These are phyloP conservation scores for Xestia c-nigrum DNA, from an alignment of 2,888 invertebrate genomes.

Conservation along the genomic window DNA sequence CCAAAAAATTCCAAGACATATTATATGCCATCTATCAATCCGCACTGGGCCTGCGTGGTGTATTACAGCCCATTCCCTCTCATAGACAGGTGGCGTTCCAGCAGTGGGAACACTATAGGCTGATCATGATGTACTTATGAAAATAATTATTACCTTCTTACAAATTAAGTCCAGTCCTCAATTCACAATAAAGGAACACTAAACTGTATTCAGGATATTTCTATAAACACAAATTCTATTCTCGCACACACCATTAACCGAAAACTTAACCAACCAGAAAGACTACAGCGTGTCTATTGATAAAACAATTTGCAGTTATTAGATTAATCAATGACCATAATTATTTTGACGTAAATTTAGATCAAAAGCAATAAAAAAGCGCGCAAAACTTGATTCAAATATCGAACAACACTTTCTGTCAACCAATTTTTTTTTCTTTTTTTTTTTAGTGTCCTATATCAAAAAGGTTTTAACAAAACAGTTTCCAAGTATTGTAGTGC, in stretches of 20 bases:
- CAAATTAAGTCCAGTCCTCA: not conserved
- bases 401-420: not conserved
- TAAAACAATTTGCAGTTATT: slow-evolving; percentile 12
- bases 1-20: no score
- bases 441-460: not conserved
- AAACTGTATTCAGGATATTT: slow-evolving; percentile 7
- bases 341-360: not conserved
- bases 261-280: slow-evolving; percentile 6
- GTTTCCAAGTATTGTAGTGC: slow-evolving; percentile 34
- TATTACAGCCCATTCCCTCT: no score
- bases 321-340: slow-evolving; percentile 7
- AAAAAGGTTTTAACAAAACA: slow-evolving; percentile 14
- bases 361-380: slow-evolving; percentile 2
- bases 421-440: not conserved
- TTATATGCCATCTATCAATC: no score
- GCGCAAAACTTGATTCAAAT: not conserved
- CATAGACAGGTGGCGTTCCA: no score
- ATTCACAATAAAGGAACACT: not conserved
- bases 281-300: slow-evolving; percentile 29
- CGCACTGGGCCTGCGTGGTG: no score
- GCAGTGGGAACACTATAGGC: no score
- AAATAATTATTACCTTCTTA: slow-evolving; percentile 30
- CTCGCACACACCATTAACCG: not conserved
- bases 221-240: not conserved
- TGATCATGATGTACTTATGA: not conserved